These are phyloP conservation scores for Macrochelys suwanniensis DNA, from an alignment of 2,797 vertebrate species.

Conservation along the genomic window DNA sequence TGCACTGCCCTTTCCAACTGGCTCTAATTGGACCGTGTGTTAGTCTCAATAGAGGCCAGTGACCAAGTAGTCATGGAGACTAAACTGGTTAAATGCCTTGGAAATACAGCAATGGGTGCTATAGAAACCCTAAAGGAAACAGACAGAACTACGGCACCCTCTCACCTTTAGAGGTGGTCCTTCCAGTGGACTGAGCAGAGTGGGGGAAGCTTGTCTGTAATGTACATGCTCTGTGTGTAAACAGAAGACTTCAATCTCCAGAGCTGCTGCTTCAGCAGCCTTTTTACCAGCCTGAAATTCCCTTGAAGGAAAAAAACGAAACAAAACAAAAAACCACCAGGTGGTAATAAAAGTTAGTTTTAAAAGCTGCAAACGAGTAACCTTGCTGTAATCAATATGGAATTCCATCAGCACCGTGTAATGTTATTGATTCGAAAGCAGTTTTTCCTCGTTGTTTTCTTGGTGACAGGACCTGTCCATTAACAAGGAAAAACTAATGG, in stretches of 20 bases:
- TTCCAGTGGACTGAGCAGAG: too few species aligned
- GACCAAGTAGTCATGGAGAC: neutral
- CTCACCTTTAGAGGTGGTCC: neutral
- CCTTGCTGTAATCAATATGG: neutral
- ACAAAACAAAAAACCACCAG: neutral
- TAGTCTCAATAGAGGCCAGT: accelerated
- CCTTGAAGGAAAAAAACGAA: neutral
- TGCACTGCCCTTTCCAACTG: neutral
- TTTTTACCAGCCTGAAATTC: neutral
- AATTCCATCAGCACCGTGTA: neutral
- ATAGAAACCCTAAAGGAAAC: neutral
- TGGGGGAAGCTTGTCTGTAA: neutral
- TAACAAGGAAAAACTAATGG: neutral
- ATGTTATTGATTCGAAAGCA: accelerated
- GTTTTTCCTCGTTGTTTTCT: neutral
- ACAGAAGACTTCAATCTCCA: neutral
- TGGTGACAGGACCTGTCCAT: neutral
- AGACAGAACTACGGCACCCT: neutral
- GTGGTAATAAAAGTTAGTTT: neutral
- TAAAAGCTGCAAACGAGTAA: neutral
- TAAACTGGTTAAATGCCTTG: neutral
- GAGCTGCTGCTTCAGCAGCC: neutral
- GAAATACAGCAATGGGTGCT: neutral
- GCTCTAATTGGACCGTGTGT: neutral
- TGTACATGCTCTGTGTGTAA: neutral